Evolutionary conservation across 2,797 vertebrate species (phyloP).

Genomic region (Eutrigla gurnardus): DNA sequence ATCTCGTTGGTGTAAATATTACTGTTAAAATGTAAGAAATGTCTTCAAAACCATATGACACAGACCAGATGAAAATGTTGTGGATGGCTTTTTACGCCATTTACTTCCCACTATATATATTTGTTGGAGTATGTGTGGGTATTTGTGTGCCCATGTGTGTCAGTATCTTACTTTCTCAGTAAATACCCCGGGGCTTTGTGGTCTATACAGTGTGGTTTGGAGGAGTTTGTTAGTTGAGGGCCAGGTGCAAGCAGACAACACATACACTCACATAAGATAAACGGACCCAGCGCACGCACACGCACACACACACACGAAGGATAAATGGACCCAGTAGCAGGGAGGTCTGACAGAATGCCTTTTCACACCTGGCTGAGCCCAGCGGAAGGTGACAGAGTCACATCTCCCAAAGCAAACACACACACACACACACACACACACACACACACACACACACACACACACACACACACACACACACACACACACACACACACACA

Average conservation of each 20-base stretch:
- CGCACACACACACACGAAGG: slow-evolving; percentile 50
- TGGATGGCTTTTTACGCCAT: slow-evolving; percentile 55
- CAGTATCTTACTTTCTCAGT: slow-evolving; percentile 77
- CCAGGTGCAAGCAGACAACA: slow-evolving; percentile 84
- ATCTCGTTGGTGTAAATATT: slow-evolving; percentile 22
- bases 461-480: slow-evolving; percentile 55
- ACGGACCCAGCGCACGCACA: slow-evolving; percentile 54
- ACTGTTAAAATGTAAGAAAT: slow-evolving; percentile 30
- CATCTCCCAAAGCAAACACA: slow-evolving; percentile 81
- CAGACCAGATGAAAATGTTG: slow-evolving; percentile 58
- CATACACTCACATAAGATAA: slow-evolving; percentile 74
- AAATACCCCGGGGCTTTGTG: slow-evolving; percentile 82
- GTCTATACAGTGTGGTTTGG: slow-evolving; percentile 80
- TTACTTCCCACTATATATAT: slow-evolving; percentile 63
- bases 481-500: slow-evolving; percentile 39
- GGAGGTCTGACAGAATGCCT: slow-evolving; percentile 89
- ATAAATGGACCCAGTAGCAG: slow-evolving; percentile 84
- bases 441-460: slow-evolving; percentile 45
- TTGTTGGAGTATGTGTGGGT: slow-evolving; percentile 38
- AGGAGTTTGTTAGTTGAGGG: slow-evolving; percentile 84
- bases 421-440: slow-evolving; percentile 37
- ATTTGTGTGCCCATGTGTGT: slow-evolving; percentile 67
- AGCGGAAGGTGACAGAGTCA: slow-evolving; percentile 86
- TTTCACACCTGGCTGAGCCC: slow-evolving; percentile 89
- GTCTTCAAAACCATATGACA: slow-evolving; percentile 39